Conservation (phyloP, 2,797 vertebrate genomes). For the Erethizon dorsatum region DNA sequence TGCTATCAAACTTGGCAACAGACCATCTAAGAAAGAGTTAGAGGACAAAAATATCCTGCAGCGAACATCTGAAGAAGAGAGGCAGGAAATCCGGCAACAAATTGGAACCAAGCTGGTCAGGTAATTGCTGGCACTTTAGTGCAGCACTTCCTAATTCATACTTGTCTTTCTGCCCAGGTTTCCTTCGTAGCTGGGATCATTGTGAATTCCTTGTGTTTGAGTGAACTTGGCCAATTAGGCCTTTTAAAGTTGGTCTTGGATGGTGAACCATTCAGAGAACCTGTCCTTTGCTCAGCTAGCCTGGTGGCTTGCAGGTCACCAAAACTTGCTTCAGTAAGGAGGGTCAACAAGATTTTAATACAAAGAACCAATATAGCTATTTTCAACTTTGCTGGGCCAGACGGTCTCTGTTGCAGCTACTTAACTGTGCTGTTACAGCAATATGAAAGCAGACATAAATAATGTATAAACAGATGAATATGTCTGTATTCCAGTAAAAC, state of each 20-base stretch:
- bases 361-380: neutral
- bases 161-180: neutral
- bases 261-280: neutral
- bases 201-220: neutral
- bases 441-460: neutral
- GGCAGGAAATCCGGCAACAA: slow-evolving; percentile 96
- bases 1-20: slow-evolving; percentile 98
- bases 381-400: neutral
- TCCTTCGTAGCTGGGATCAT: neutral
- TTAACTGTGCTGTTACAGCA: neutral
- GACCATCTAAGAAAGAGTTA: slow-evolving; percentile 97
- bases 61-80: slow-evolving; percentile 95
- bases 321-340: neutral
- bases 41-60: slow-evolving; percentile 99
- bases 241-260: slow-evolving; percentile 25
- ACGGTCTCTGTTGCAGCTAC: neutral
- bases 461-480: neutral
- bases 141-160: neutral
- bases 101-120: slow-evolving; percentile 98
- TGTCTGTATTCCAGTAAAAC: neutral
- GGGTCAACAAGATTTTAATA: neutral
- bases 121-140: slow-evolving; percentile 87
- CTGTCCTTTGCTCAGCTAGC: neutral
- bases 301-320: neutral
- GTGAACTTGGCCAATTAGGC: neutral